A percentile compares a stretch with the other conserved stretches of the same genome.
phyloP scores from a whole-genome alignment of 2,888 invertebrate species.

The Agrochola lychnidis region DNA sequence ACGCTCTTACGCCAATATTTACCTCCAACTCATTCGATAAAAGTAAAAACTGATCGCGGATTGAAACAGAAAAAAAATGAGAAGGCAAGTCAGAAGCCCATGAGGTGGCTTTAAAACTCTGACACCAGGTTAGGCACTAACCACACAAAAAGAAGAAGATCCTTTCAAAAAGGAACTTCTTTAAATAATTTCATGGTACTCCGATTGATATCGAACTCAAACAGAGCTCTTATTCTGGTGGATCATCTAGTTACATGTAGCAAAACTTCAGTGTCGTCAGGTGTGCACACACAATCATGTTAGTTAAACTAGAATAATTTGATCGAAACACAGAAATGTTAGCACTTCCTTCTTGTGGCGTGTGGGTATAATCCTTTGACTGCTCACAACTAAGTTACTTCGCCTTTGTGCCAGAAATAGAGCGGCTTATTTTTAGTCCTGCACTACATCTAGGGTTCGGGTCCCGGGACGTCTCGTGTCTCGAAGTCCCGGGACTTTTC shows the following conservation, averaged over 20 bases:
- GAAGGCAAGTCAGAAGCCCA: no score
- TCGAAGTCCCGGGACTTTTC: no score
- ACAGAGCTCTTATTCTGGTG: not conserved
- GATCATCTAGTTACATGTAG: not conserved
- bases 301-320: not conserved
- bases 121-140: no score
- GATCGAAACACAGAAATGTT: not conserved
- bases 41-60: no score
- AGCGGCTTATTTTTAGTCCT: not conserved
- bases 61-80: no score
- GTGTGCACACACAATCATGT: not conserved
- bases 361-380: not conserved
- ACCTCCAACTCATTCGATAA: no score
- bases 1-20: no score
- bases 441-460: no score
- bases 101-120: no score
- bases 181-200: not conserved
- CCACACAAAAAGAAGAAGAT: no score
- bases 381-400: not conserved
- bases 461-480: no score
- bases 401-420: not conserved
- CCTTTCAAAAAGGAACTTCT: not conserved
- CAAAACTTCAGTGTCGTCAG: not conserved
- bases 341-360: not conserved
- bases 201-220: not conserved